Percentiles rank a stretch among this genome's conserved stretches.
These are phyloP conservation scores for Drepana falcataria DNA, from an alignment of 2,888 invertebrate genomes.

Conservation along the genomic window DNA sequence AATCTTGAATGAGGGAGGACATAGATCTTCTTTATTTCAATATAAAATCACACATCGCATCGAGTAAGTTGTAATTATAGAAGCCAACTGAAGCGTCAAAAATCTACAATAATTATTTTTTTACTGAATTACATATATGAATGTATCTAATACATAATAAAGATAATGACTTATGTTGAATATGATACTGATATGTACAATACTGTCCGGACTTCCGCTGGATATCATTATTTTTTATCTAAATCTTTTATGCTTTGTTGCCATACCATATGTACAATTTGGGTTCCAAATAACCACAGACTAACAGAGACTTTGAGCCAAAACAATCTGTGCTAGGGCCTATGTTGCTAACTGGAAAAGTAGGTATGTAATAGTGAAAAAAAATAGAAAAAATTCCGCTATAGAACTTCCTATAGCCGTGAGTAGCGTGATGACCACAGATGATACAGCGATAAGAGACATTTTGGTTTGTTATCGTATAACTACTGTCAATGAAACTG, in stretches of 20 bases:
- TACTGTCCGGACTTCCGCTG: neutral
- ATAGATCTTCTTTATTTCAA: no score
- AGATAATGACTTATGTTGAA: neutral
- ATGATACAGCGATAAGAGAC: conserved; percentile 27
- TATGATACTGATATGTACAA: neutral
- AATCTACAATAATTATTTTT: no score
- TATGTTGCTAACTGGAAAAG: no score
- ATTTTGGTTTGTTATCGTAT: conserved; percentile 23
- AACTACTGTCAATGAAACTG: conserved; percentile 16
- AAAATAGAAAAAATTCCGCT: no score
- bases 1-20: no score
- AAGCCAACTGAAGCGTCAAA: no score
- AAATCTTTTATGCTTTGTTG: neutral
- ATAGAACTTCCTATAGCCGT: no score
- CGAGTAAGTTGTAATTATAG: no score
- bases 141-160: neutral
- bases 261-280: neutral
- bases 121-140: conserved; percentile 3
- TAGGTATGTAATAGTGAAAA: no score
- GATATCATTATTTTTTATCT: neutral
- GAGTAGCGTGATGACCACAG: conserved; percentile 13
- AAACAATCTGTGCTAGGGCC: no score
- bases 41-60: no score
- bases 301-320: no score
- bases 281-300: neutral